Conservation (phyloP, 2,888 invertebrate species). For the Chorisops tibialis region DNA sequence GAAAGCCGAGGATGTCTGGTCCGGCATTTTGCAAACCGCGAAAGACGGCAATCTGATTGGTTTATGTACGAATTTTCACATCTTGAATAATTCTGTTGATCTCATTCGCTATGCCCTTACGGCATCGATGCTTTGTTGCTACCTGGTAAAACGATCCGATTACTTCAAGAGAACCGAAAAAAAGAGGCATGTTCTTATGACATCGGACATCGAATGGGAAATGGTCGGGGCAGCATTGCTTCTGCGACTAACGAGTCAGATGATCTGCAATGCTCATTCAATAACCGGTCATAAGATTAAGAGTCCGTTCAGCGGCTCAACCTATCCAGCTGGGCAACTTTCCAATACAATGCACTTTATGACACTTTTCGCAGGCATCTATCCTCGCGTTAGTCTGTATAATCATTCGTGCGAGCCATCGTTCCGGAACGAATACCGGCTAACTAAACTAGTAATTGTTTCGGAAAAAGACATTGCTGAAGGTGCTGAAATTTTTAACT, state of each 20-base stretch:
- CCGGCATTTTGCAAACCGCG: slow-evolving; percentile 37
- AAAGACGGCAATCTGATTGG: slow-evolving; percentile 67
- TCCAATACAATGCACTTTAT: slow-evolving; percentile 44
- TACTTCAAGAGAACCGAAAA: slow-evolving; percentile 60
- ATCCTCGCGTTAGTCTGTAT: slow-evolving; percentile 83
- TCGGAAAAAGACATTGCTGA: slow-evolving; percentile 61
- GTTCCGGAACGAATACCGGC: slow-evolving; percentile 72
- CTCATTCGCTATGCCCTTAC: slow-evolving; percentile 68
- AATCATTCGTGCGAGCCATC: slow-evolving; percentile 90
- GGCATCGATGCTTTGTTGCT: slow-evolving; percentile 63
- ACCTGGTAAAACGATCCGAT: slow-evolving; percentile 62
- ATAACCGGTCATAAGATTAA: slow-evolving; percentile 44
- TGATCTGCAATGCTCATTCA: slow-evolving; percentile 73
- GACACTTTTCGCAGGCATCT: slow-evolving; percentile 73
- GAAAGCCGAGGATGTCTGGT: slow-evolving; percentile 10
- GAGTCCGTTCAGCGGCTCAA: neutral
- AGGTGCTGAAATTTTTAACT: slow-evolving; percentile 76
- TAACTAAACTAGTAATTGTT: slow-evolving; percentile 66
- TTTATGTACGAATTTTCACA: slow-evolving; percentile 69
- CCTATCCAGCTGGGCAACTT: slow-evolving; percentile 38
- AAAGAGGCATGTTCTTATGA: slow-evolving; percentile 40
- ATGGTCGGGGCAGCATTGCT: slow-evolving; percentile 62
- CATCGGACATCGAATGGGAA: slow-evolving; percentile 48
- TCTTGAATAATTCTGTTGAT: slow-evolving; percentile 61
- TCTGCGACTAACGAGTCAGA: slow-evolving; percentile 73